Conservation (phyloP, 2,113 vertebrate genomes). For the Epinephelus cyanopodus region DNA sequence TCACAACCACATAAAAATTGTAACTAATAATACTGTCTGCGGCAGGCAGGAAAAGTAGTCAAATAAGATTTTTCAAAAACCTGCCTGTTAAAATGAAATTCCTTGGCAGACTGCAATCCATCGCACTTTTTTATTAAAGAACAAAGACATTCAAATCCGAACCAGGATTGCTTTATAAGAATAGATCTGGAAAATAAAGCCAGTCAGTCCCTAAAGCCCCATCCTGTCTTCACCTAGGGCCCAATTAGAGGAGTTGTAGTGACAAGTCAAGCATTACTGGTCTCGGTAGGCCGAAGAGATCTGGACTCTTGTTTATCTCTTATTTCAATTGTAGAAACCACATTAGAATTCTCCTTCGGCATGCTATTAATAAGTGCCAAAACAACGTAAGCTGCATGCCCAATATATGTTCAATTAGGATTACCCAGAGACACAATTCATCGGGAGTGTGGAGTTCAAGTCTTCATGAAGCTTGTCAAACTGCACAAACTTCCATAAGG, state of each 20-base stretch:
- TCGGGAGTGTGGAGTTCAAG: conserved; percentile 67
- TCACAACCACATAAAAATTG: neutral
- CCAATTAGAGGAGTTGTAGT: conserved; percentile 82
- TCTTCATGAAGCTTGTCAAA: conserved; percentile 72
- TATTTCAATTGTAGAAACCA: conserved; percentile 79
- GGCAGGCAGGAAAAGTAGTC: neutral
- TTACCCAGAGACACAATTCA: conserved; percentile 77
- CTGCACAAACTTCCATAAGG: conserved; percentile 71
- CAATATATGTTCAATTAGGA: conserved; percentile 82
- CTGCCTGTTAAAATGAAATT: conserved; percentile 11
- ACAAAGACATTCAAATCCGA: conserved; percentile 51
- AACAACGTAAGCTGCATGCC: conserved; percentile 74
- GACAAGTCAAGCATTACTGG: conserved; percentile 80
- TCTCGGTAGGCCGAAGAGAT: conserved; percentile 68
- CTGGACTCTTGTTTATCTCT: conserved; percentile 79
- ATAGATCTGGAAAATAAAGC: conserved; percentile 71
- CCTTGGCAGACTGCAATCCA: neutral
- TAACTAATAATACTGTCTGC: neutral
- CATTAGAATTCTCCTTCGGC: conserved; percentile 77
- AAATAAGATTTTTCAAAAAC: too few relatives aligned
- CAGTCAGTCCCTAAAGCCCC: conserved; percentile 63
- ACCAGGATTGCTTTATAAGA: conserved; percentile 48
- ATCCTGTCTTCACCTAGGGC: conserved; percentile 67
- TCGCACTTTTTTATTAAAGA: conserved; percentile 23
- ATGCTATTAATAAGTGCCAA: conserved; percentile 79